Base-by-base conservation (phyloP, 2,113 vertebrate genomes). In the Antigone vipio region DNA sequence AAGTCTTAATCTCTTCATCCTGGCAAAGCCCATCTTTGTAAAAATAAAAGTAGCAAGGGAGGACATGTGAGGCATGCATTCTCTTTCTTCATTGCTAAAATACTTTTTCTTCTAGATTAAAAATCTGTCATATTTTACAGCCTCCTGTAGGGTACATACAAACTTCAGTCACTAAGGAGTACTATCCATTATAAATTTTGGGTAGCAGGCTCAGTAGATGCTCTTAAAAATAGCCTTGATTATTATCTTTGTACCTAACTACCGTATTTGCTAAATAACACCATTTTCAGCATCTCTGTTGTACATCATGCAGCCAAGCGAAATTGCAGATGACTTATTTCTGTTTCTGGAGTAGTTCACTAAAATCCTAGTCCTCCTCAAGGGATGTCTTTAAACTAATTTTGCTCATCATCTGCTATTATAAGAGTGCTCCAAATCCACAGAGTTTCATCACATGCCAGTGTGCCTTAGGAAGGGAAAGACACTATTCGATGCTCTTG, bases 301-400 rank as follows among this genome's bases (percentile, higher is more conserved):
- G 69, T 82, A 34, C 49, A 64, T 69, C 82, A 74, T 1, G 1
- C 77, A 92, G 74, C 30, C 71, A 88, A 84, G 85, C 22, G 50
- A 91, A 94, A 96, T 64, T 62, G 71, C 60, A 88, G 58, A 50
- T 68, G 42, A 91, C 49, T 92, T 89, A 63, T 44, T 91, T 82
- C 81, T 79, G 88, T 88, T 95, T 74, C 78, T 86, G 52, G 9
- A 2, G 71, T 55, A 77, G 69, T 81, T 93, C 88, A 92, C 75
- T 73, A 63, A 92, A 96, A 88, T 66, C 47, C n/a, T 76, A 86
- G 53, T 85, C 77, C 79, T 32, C 9, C 44, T 95, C 14, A 40
- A 52, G 40, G 40, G 24, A 69, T 73, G 30, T 64, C 32, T 67
- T 86, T 73, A 78, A 79, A 87, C 20, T 68, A 67, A 90, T 82